Percentiles rank a stretch among this genome's conserved stretches.
Conservation (phyloP, 2,797 vertebrate species). For the Sebastes iracundus region DNA sequence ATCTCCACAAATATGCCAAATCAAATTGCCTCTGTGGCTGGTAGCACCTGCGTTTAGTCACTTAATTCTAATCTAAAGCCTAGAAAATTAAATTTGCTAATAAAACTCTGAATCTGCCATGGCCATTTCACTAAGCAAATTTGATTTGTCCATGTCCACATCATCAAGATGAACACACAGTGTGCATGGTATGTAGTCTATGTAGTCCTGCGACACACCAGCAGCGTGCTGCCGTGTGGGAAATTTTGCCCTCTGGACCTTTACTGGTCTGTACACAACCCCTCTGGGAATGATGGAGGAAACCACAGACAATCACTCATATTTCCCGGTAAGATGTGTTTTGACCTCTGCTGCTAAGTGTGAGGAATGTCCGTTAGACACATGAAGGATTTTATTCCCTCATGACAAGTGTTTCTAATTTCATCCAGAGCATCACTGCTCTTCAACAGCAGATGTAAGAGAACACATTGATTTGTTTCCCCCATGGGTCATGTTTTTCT, state of each 20-base stretch:
- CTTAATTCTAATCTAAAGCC: slow-evolving; percentile 10
- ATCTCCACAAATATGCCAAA: slow-evolving; percentile 17
- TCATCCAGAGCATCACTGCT: slow-evolving; percentile 37
- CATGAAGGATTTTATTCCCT: slow-evolving; percentile 30
- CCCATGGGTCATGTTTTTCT: slow-evolving; percentile 41
- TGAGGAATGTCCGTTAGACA: slow-evolving; percentile 48
- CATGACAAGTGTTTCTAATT: slow-evolving; percentile 50
- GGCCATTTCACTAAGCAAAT: slow-evolving; percentile 23
- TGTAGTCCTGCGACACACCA: slow-evolving; percentile 12
- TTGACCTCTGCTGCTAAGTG: slow-evolving; percentile 43
- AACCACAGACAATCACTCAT: slow-evolving; percentile 34
- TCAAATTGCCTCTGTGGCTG: not conserved
- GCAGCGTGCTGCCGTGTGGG: not conserved
- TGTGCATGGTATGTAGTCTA: not conserved
- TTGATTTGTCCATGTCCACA: slow-evolving; percentile 21
- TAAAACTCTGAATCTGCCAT: slow-evolving; percentile 8
- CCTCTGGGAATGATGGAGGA: slow-evolving; percentile 1
- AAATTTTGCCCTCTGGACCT: slow-evolving; percentile 27
- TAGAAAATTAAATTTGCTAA: slow-evolving; percentile 35
- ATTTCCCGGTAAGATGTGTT: slow-evolving; percentile 31
- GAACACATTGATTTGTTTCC: slow-evolving; percentile 54
- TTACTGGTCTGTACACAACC: not conserved
- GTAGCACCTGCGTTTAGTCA: slow-evolving; percentile 11
- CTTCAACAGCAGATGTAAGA: slow-evolving; percentile 35
- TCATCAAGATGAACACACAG: not conserved